A percentile compares a stretch with the other conserved stretches of the same genome.
Evolutionary conservation across 2,888 invertebrate genomes (phyloP).

Genomic region (Stenichneumon culpator): DNA sequence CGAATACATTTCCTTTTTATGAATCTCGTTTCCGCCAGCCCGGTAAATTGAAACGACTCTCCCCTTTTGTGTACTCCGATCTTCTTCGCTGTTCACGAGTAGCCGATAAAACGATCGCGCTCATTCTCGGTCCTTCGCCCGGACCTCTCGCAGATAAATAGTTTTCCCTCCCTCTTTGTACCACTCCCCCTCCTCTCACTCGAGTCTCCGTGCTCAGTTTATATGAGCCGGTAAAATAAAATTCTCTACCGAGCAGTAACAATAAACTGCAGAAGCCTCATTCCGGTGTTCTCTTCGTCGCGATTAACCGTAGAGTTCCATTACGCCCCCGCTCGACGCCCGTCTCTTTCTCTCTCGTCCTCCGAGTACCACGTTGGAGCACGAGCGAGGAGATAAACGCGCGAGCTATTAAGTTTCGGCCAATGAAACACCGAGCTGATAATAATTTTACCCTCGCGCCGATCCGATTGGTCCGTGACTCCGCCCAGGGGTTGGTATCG

Average conservation of each 20-base stretch:
- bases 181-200: background rate
- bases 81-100: background rate
- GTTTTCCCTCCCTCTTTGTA: constrained; percentile 30
- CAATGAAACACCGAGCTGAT: constrained; percentile 69
- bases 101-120: constrained; percentile 34
- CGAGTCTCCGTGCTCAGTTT: constrained; percentile 24
- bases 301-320: constrained; percentile 12
- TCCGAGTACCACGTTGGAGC: background rate
- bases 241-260: constrained; percentile 77
- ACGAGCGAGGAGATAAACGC: constrained; percentile 71
- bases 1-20: background rate
- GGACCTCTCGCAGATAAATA: constrained; percentile 37
- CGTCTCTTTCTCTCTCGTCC: constrained; percentile 15
- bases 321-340: constrained; percentile 9
- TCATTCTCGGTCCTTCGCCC: constrained; percentile 5
- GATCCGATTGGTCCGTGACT: constrained; percentile 76
- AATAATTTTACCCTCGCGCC: constrained; percentile 70
- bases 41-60: constrained; percentile 57
- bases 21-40: background rate
- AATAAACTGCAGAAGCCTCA: constrained; percentile 79
- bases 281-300: constrained; percentile 40
- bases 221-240: constrained; percentile 69
- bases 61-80: constrained; percentile 3
- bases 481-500: constrained; percentile 83
- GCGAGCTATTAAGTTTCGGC: constrained; percentile 74